A percentile compares a stretch with the other conserved stretches of the same genome.
Evolutionary conservation across 2,888 invertebrate species (phyloP).

Genomic region (Hyposoter didymator): DNA sequence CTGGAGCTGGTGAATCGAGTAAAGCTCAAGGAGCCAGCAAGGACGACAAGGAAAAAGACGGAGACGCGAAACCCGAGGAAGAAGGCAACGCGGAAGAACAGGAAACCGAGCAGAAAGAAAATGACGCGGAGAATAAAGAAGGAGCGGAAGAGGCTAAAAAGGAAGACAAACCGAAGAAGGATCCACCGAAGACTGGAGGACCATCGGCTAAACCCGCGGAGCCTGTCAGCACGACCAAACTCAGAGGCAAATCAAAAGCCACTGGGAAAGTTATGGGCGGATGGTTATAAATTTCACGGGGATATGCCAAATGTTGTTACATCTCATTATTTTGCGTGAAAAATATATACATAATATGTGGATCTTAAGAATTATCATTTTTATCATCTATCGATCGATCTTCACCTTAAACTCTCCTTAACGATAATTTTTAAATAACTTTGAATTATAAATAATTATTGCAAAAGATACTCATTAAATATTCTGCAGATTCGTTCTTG

Average conservation of each 20-base stretch:
- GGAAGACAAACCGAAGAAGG: slow-evolving; percentile 10
- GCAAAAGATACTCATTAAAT: not conserved
- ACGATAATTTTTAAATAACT: not conserved
- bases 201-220: slow-evolving; percentile 46
- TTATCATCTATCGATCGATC: not conserved
- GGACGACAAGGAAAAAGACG: slow-evolving; percentile 23
- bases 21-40: not conserved
- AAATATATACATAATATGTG: slow-evolving; percentile 44
- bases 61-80: slow-evolving; percentile 31
- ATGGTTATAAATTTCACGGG: slow-evolving; percentile 86
- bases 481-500: not conserved
- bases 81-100: slow-evolving; percentile 60
- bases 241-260: slow-evolving; percentile 88
- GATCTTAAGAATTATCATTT: slow-evolving; percentile 13
- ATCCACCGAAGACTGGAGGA: slow-evolving; percentile 56
- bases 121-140: slow-evolving; percentile 61
- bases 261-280: slow-evolving; percentile 91
- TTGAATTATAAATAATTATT: slow-evolving; percentile 3
- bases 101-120: slow-evolving; percentile 70
- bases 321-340: slow-evolving; percentile 16
- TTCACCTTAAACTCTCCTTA: not conserved
- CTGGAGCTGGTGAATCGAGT: not conserved
- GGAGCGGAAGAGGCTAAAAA: not conserved
- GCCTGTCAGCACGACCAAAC: slow-evolving; percentile 85
- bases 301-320: slow-evolving; percentile 39